phyloP scores from a whole-genome alignment of 53 echinoderm and acorn worm genomes.

The Luidia sarsii region DNA sequence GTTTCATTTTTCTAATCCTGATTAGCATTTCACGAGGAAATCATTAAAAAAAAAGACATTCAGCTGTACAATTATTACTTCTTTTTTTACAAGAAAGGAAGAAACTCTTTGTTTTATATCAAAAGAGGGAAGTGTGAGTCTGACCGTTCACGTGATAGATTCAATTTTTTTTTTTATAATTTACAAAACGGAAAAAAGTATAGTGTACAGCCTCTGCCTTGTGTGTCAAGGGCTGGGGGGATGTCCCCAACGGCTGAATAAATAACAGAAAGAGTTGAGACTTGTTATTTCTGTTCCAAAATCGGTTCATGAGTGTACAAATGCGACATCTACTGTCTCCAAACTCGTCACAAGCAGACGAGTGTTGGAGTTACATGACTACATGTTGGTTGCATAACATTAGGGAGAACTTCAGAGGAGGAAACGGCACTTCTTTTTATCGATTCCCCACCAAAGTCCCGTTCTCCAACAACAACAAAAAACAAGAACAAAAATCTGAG shows the following conservation, averaged over 20 bases:
- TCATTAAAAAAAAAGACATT: not conserved
- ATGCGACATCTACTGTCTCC: too few relatives aligned
- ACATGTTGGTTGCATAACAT: too few relatives aligned
- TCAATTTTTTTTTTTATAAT: conserved; percentile 11
- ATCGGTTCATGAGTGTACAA: too few relatives aligned
- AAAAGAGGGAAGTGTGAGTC: conserved; percentile 17
- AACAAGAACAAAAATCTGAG: too few relatives aligned
- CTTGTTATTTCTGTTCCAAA: too few relatives aligned
- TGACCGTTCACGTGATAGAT: conserved; percentile 6
- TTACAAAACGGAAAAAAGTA: conserved; percentile 30
- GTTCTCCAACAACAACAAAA: too few relatives aligned
- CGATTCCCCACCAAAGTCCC: too few relatives aligned
- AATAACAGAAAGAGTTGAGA: conserved; percentile 39
- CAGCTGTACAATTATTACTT: not conserved
- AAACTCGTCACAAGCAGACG: too few relatives aligned
- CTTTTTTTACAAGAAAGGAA: conserved; percentile 20
- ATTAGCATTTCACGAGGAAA: conserved; percentile 12
- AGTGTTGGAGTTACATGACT: too few relatives aligned
- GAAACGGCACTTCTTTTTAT: too few relatives aligned
- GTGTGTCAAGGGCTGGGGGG: not conserved
- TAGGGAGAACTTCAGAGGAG: too few relatives aligned
- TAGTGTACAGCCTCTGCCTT: conserved; percentile 14
- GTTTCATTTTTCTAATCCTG: not conserved
- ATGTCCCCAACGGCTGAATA: conserved; percentile 25
- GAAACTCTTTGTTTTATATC: conserved; percentile 21